A percentile compares a stretch with the other conserved stretches of the same genome.
phyloP scores from a whole-genome alignment of 1,140 invertebrate species.

The Sminthurinus signatus region DNA sequence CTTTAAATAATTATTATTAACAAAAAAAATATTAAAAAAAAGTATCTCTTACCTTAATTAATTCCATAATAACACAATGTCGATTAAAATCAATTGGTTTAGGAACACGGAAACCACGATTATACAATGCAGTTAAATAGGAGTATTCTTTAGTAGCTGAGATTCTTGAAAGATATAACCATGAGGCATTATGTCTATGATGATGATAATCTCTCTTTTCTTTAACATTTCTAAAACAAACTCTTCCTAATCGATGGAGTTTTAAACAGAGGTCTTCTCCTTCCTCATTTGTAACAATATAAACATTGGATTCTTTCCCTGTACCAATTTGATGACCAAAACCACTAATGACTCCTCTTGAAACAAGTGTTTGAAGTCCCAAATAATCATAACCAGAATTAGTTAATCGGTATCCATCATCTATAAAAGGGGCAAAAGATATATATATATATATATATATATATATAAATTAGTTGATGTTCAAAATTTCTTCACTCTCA shows the following conservation, averaged over 20 bases:
- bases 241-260: constrained; percentile 85
- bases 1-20: too few species aligned
- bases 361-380: constrained; percentile 78
- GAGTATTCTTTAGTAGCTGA: constrained; percentile 97
- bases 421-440: too few species aligned
- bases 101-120: constrained; percentile 89
- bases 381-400: constrained; percentile 96
- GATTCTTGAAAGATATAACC: constrained; percentile 95
- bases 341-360: constrained; percentile 67
- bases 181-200: constrained; percentile 78
- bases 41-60: constrained; percentile 56
- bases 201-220: constrained; percentile 96
- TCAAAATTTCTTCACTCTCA: too few species aligned
- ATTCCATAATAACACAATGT: constrained; percentile 95
- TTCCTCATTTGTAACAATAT: constrained; percentile 73
- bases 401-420: constrained; percentile 93
- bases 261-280: constrained; percentile 75
- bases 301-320: constrained; percentile 96
- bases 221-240: constrained; percentile 94
- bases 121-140: constrained; percentile 91
- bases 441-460: too few species aligned
- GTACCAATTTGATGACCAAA: constrained; percentile 99
- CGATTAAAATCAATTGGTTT: constrained; percentile 90
- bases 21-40: neutral
- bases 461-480: too few species aligned